Conservation (phyloP, 2,888 invertebrate genomes). For the Sussaba pulchella region DNA sequence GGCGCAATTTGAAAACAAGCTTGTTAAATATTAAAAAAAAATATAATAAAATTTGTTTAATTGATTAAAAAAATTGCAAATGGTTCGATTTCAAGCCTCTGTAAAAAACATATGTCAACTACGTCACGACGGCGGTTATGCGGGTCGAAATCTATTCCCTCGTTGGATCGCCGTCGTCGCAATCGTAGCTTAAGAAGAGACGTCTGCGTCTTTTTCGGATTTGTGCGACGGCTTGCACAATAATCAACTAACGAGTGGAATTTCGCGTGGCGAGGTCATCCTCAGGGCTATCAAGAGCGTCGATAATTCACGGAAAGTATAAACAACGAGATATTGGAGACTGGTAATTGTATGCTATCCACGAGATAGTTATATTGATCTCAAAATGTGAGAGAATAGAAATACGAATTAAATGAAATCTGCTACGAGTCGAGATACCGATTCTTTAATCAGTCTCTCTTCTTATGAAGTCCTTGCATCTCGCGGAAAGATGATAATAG, state of each 20-base stretch:
- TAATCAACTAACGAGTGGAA: slow-evolving; percentile 14
- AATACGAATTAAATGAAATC: no score
- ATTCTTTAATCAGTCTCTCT: no score
- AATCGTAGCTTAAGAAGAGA: not conserved
- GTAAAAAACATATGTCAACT: slow-evolving; percentile 9
- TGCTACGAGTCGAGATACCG: no score
- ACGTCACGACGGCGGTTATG: not conserved
- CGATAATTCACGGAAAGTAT: slow-evolving; percentile 1
- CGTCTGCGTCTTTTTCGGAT: not conserved
- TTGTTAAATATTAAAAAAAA: no score
- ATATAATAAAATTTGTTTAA: no score
- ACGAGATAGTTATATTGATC: no score
- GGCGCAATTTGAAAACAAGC: no score
- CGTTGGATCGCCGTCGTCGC: slow-evolving; percentile 2
- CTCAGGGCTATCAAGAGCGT: not conserved
- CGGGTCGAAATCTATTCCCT: not conserved
- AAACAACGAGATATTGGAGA: slow-evolving; percentile 1
- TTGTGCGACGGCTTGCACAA: slow-evolving; percentile 1
- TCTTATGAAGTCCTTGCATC: no score
- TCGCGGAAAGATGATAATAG: no score
- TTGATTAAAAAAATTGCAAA: no score
- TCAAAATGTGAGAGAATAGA: no score
- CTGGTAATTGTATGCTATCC: no score
- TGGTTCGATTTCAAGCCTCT: not conserved
- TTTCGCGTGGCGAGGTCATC: slow-evolving; percentile 8